Percentiles rank a stretch among this genome's conserved stretches.
phyloP scores from a whole-genome alignment of 2,888 invertebrate genomes.

The Protula sp. region DNA sequence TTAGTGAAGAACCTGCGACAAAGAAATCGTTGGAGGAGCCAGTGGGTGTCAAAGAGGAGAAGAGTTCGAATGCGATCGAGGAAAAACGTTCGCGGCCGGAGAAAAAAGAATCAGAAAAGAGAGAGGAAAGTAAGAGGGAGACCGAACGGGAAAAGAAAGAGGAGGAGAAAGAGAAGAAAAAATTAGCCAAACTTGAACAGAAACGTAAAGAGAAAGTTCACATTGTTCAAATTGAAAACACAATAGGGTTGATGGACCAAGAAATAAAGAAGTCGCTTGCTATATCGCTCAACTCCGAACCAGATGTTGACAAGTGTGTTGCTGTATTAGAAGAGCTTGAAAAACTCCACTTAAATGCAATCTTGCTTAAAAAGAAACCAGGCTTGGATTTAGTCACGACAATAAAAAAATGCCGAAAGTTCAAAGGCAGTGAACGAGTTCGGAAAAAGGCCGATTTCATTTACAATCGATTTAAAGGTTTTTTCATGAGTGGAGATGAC shows the following conservation, averaged over 20 bases:
- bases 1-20: no score
- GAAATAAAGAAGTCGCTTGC: slow-evolving; percentile 55
- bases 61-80: background rate
- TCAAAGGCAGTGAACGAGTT: slow-evolving; percentile 48
- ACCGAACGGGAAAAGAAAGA: slow-evolving; percentile 21
- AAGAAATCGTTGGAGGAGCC: no score
- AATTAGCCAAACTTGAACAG: slow-evolving; percentile 45
- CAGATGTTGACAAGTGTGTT: slow-evolving; percentile 52
- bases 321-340: slow-evolving; percentile 51
- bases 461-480: slow-evolving; percentile 52
- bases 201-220: slow-evolving; percentile 37
- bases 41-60: background rate
- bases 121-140: slow-evolving; percentile 36
- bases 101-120: slow-evolving; percentile 41
- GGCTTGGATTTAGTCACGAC: slow-evolving; percentile 45
- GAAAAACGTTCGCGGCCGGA: slow-evolving; percentile 24
- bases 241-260: slow-evolving; percentile 68
- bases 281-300: slow-evolving; percentile 28
- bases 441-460: slow-evolving; percentile 51
- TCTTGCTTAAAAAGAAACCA: slow-evolving; percentile 51
- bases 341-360: slow-evolving; percentile 38
- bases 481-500: slow-evolving; percentile 45
- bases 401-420: slow-evolving; percentile 52
- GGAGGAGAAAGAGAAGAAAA: slow-evolving; percentile 44
- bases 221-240: slow-evolving; percentile 62